phyloP scores from a whole-genome alignment of 2,113 vertebrate genomes.

The Tichodroma muraria region DNA sequence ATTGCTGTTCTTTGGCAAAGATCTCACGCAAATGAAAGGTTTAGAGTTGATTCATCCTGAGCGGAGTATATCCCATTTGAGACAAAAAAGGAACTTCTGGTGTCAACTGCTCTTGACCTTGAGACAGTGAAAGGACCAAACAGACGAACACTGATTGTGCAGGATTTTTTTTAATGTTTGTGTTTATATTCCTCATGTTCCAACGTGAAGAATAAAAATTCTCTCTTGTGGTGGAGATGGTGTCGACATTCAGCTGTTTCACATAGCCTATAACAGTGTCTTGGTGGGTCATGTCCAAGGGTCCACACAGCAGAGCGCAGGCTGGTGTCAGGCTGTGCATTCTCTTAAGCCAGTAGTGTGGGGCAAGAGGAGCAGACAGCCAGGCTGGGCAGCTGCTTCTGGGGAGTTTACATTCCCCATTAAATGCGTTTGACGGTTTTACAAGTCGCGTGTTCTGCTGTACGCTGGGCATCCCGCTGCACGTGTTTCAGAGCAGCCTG shows the following conservation, averaged over 20 bases:
- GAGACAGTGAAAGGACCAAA: conserved; percentile 5
- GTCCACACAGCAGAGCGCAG: background rate
- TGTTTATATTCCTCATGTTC: conserved; percentile 22
- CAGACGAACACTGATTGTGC: conserved; percentile 6
- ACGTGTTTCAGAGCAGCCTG: background rate
- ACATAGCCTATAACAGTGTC: background rate
- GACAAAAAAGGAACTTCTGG: conserved; percentile 37
- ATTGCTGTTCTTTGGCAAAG: conserved; percentile 26
- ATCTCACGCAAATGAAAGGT: background rate
- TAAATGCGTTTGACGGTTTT: background rate
- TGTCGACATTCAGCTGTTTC: background rate
- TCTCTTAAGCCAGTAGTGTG: background rate
- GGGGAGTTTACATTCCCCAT: background rate
- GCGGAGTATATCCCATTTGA: conserved; percentile 15
- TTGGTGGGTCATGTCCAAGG: background rate
- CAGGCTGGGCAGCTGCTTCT: background rate
- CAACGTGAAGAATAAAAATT: background rate
- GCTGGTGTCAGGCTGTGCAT: background rate
- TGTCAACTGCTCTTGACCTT: conserved; percentile 15
- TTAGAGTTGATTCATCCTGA: conserved; percentile 49
- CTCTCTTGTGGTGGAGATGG: background rate
- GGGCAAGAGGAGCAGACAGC: background rate
- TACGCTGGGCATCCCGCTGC: background rate
- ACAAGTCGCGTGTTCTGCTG: background rate
- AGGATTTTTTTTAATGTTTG: background rate